Evolutionary conservation across 2,797 vertebrate species (phyloP), one percentile per base, ranked within the genome.

Genomic region (Salmo trutta): DNA sequence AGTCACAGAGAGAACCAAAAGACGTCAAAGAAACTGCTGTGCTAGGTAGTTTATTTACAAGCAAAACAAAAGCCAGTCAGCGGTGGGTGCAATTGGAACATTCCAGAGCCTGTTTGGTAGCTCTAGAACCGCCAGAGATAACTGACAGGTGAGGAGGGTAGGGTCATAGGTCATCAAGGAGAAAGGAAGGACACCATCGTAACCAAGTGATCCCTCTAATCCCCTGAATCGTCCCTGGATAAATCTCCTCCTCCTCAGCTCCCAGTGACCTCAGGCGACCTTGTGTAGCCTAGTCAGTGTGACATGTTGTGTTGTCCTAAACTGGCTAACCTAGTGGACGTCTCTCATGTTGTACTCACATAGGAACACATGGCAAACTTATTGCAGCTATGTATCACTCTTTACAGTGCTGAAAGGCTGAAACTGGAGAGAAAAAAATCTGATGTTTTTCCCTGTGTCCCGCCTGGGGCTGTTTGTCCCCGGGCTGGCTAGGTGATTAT

Each of bases 401-500:
- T 51, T 47, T 36, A 24, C 17, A 24, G n/a, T 4, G 3, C 14
- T 51, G 51, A 27, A 31, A 54, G 16, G 70, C 70, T 27, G 24
- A 72, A 3, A 15, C 6, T n/a, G 68, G 2, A 21, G n/a, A 71
- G 2, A 59, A 12, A 3, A 47, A 47, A 47, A 24, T 54, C 0
- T 7, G 21, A 8, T 64, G 21, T 29, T 65, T 14, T 65, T 47
- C 41, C 6, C 4, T 56, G 4, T 29, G 64, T 29, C 24, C 19
- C 24, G 3, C 21, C 21, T 5, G 21, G n/a, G 64, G 12, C 0
- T 65, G 64, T 14, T 27, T 14, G 53, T 59, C 8, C 54, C 27
- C 1, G 31, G 72, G 31, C 3, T 8, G 54, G 72, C 74, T 85
- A 90, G 71, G 88, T 85, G 12, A 89, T 88, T 65, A 85, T 78